A percentile compares a stretch with the other conserved stretches of the same genome.
Conservation (phyloP, 2,113 vertebrate species). For the Chaenocephalus aceratus region DNA sequence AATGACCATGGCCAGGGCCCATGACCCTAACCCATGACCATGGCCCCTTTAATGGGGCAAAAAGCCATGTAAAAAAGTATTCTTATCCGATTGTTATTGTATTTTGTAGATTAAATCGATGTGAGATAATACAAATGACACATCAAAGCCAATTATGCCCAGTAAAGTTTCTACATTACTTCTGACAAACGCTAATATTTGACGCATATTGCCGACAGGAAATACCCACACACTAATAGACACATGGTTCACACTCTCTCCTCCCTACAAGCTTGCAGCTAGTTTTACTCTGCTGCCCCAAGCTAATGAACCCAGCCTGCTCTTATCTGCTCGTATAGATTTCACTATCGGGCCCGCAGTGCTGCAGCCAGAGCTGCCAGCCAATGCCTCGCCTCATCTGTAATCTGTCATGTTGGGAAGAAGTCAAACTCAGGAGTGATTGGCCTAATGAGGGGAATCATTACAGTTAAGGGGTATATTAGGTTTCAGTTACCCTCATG, state of each 20-base stretch:
- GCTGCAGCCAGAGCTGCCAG: conserved; percentile 38
- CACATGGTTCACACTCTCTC: background rate
- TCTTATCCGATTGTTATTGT: background rate
- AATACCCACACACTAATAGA: background rate
- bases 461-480: conserved; percentile 59
- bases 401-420: conserved; percentile 64
- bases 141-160: background rate
- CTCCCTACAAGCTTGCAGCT: conserved; percentile 3
- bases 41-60: background rate
- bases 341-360: conserved; percentile 52
- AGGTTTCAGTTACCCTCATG: conserved; percentile 46
- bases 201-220: background rate
- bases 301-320: conserved; percentile 65
- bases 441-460: conserved; percentile 68
- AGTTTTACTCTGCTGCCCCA: conserved; percentile 42
- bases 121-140: background rate
- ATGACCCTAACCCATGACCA: no score
- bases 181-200: background rate
- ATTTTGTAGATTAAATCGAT: background rate
- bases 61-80: background rate
- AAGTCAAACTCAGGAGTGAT: conserved; percentile 62
- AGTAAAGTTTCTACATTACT: background rate
- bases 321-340: conserved; percentile 73
- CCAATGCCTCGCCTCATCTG: conserved; percentile 52
- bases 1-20: no score